Conservation (phyloP, 1,140 invertebrate species). For the Antheraea mylitta region DNA sequence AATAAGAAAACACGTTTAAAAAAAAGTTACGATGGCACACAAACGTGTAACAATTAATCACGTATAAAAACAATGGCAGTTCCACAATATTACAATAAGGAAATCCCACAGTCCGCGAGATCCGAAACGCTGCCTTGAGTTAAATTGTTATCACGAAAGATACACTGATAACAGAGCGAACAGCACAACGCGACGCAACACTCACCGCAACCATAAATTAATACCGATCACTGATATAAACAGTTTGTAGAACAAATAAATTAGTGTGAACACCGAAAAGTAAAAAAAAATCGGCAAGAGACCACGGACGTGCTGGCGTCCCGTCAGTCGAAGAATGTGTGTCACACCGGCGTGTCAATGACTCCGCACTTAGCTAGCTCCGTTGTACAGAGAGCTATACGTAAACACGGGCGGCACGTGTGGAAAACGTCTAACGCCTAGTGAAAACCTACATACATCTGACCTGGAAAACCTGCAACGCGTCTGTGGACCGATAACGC, state of each 20-base stretch:
- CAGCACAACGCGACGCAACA: slow-evolving; percentile 20
- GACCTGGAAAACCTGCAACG: slow-evolving; percentile 18
- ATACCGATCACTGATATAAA: slow-evolving; percentile 5
- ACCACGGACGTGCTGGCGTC: slow-evolving; percentile 41
- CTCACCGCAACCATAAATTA: slow-evolving; percentile 14
- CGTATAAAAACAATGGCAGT: not conserved
- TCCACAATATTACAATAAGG: slow-evolving; percentile 6
- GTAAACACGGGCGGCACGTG: slow-evolving; percentile 65
- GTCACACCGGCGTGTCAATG: slow-evolving; percentile 66
- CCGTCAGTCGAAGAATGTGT: slow-evolving; percentile 64
- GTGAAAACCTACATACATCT: slow-evolving; percentile 19
- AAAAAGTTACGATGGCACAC: not conserved
- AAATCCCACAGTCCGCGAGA: slow-evolving; percentile 23
- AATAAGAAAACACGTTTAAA: slow-evolving; percentile 1
- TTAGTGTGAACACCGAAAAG: slow-evolving; percentile 7
- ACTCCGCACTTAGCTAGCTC: slow-evolving; percentile 33
- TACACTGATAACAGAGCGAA: slow-evolving; percentile 36
- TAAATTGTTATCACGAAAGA: slow-evolving; percentile 28
- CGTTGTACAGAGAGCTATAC: slow-evolving; percentile 20
- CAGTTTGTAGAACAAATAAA: slow-evolving; percentile 25
- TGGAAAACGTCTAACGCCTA: slow-evolving; percentile 16
- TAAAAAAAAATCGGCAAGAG: slow-evolving; percentile 32
- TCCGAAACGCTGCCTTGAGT: slow-evolving; percentile 24
- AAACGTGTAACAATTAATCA: not conserved
- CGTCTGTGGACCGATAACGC: slow-evolving; percentile 20